Evolutionary conservation across 30 jellyfish, hydroid and myxozoan genomes (phyloP).

Genomic region (Sanderia malayensis): DNA sequence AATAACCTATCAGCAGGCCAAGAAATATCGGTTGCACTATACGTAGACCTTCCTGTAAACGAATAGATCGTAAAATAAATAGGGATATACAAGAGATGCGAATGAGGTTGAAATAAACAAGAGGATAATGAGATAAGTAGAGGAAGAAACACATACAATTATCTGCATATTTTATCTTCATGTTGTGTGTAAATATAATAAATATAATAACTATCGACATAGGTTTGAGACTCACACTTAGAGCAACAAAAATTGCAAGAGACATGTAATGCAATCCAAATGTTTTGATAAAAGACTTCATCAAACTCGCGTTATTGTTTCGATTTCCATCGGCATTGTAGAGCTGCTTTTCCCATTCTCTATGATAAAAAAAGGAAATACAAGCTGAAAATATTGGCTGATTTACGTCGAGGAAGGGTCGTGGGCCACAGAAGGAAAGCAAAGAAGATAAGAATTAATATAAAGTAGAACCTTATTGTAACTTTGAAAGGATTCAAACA

Average conservation of each 20-base stretch:
- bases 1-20: conserved; percentile 67
- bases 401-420: too few species aligned
- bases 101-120: too few species aligned
- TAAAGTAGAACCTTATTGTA: too few species aligned
- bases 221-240: conserved; percentile 45
- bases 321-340: conserved; percentile 70
- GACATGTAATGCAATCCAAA: conserved; percentile 65
- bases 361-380: conserved; percentile 19
- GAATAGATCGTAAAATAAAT: too few species aligned
- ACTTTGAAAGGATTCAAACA: too few species aligned
- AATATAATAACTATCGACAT: not conserved
- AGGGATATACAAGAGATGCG: too few species aligned
- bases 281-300: conserved; percentile 50
- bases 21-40: conserved; percentile 73
- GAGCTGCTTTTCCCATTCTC: conserved; percentile 74
- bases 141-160: too few species aligned
- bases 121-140: too few species aligned
- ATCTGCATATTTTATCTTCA: too few species aligned
- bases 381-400: too few species aligned
- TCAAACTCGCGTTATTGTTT: conserved; percentile 46
- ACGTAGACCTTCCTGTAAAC: conserved; percentile 66
- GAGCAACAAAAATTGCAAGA: conserved; percentile 44
- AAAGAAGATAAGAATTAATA: too few species aligned
- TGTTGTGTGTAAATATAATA: conserved; percentile 4
- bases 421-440: too few species aligned